A percentile compares a stretch with the other conserved stretches of the same genome.
Evolutionary conservation across 2,888 invertebrate species (phyloP).

Genomic region (Neria commutata): DNA sequence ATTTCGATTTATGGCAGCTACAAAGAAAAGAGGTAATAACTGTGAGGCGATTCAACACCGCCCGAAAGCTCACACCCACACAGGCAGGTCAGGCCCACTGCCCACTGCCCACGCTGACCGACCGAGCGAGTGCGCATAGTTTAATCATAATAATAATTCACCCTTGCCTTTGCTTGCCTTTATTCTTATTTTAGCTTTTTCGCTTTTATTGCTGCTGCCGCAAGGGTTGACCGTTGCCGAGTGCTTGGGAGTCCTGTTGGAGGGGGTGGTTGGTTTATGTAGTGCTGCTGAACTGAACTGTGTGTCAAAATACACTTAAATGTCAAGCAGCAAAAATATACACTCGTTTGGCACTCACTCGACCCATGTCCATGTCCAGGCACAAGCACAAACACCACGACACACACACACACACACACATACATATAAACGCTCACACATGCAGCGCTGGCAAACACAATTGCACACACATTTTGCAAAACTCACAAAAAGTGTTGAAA

Average conservation of each 20-base stretch:
- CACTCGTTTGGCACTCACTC: slow-evolving; percentile 18
- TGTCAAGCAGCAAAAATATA: slow-evolving; percentile 31
- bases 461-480: slow-evolving; percentile 30
- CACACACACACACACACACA: slow-evolving; percentile 12
- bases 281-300: slow-evolving; percentile 8
- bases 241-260: neutral
- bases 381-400: slow-evolving; percentile 18
- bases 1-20: neutral
- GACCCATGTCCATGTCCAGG: slow-evolving; percentile 27
- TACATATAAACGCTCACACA: slow-evolving; percentile 3
- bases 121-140: slow-evolving; percentile 23
- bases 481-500: slow-evolving; percentile 40
- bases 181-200: slow-evolving; percentile 17
- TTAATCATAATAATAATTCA: slow-evolving; percentile 54
- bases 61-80: neutral
- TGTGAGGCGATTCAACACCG: neutral
- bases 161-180: slow-evolving; percentile 40
- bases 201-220: neutral
- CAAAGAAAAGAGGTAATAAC: neutral
- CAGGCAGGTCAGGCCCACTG: neutral
- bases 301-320: slow-evolving; percentile 30
- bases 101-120: neutral
- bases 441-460: neutral
- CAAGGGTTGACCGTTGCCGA: neutral
- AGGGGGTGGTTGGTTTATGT: slow-evolving; percentile 7